Evolutionary conservation across 1,140 invertebrate species (phyloP), one percentile per base, ranked within the genome.

Genomic region (Tyrophagus putrescentiae): DNA sequence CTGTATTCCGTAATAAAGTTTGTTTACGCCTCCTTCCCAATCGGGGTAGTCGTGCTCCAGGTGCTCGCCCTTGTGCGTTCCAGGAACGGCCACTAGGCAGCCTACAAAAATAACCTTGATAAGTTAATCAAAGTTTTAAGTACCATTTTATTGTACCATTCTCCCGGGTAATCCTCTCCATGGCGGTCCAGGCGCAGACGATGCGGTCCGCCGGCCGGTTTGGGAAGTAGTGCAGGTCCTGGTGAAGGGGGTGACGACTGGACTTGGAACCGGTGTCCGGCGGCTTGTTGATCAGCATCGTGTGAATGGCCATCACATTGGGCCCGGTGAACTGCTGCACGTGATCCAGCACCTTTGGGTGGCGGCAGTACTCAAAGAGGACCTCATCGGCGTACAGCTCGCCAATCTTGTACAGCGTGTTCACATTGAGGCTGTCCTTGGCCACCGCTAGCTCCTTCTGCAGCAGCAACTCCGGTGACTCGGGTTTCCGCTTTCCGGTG

Each of bases 261-360:
- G 34, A 60, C 21, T 18, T 45, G 13, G 71, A 74, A 60, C 80
- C 79, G 33, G 78, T 72, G 71, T 90, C 86, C 4, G 87, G 87
- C 5, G 88, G 87, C 69, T 93, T 93, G 66, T 90, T 90, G 61
- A 93, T 92, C 4, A 93, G 72, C 88, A 93, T 93, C 27, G 82
- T 84, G 70, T 93, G 84, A 69, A 87, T 77, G 1, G 83, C 83
- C 64, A 82, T 79, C 9, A 91, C 79, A 69, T 89, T 83, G 0
- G 81, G 78, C 4, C 87, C 88, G 48, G 81, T 82, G 66, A 95
- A 83, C 67, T 77, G 78, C 62, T 85, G 78, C 7, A 89, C 77
- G 61, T 86, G 77, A 61, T 88, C 79, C 23, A 90, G 32, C 67
- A 81, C 77, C 70, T 77, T 66, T 5, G 78, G 76, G 57, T 80